Evolutionary conservation across 2,797 vertebrate species (phyloP).

Genomic region (Pipistrellus kuhlii): DNA sequence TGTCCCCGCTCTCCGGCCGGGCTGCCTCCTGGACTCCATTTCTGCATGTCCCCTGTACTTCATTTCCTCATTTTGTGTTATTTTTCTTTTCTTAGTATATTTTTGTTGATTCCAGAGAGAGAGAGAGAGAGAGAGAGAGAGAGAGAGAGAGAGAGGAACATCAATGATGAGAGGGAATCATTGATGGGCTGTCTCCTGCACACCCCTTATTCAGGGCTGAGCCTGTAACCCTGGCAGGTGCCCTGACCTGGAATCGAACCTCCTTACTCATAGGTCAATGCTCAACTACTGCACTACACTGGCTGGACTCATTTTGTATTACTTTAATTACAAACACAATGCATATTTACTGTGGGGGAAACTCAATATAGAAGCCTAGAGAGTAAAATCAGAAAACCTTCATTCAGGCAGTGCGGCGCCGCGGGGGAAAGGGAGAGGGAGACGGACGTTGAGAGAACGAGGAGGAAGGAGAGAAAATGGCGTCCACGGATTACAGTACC

Average conservation of each 20-base stretch:
- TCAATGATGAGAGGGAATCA: neutral
- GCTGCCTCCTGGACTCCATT: neutral
- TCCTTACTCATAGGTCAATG: neutral
- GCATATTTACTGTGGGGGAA: neutral
- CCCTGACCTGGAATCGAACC: neutral
- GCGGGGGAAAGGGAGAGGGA: too few relatives aligned
- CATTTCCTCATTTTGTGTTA: neutral
- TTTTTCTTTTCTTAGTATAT: neutral
- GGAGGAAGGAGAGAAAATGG: too few relatives aligned
- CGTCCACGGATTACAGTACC: too few relatives aligned
- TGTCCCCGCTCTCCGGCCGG: neutral
- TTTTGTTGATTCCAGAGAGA: neutral
- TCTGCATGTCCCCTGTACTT: neutral
- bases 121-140: neutral
- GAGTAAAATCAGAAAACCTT: neutral
- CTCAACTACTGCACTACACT: neutral
- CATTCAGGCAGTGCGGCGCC: too few relatives aligned
- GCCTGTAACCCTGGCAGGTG: neutral
- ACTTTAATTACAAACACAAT: neutral
- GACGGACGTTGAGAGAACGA: too few relatives aligned
- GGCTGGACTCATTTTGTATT: neutral
- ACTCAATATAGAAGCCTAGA: neutral
- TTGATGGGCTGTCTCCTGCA: neutral
- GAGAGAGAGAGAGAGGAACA: neutral
- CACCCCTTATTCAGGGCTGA: neutral